These are phyloP conservation scores for Samia ricini DNA, from an alignment of 1,140 invertebrate genomes.

Conservation along the genomic window DNA sequence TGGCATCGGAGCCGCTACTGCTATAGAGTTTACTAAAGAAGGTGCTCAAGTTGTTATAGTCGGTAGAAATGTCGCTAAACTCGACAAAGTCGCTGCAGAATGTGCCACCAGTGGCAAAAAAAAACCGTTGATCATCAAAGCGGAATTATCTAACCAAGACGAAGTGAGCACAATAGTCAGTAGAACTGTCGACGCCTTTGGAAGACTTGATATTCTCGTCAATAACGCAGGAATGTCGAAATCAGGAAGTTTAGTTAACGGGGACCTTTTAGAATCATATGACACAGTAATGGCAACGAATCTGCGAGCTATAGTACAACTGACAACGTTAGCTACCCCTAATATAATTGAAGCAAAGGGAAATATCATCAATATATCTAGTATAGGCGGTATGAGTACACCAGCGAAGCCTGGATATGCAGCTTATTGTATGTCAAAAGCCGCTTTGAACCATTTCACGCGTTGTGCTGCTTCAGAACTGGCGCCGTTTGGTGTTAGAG, in stretches of 20 bases:
- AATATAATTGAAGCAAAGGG: conserved; percentile 10
- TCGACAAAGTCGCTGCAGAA: neutral
- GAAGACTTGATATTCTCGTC: neutral
- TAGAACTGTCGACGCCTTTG: neutral
- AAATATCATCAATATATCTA: conserved; percentile 9
- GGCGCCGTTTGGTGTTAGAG: conserved; percentile 81
- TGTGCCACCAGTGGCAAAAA: neutral
- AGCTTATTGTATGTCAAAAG: neutral
- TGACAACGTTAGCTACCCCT: conserved; percentile 13
- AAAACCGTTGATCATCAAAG: conserved; percentile 1
- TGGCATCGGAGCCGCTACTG: neutral
- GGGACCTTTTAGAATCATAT: conserved; percentile 81
- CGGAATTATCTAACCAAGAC: neutral
- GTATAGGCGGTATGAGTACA: neutral
- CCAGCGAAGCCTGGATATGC: neutral
- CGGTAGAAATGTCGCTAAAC: neutral
- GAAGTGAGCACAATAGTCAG: neutral
- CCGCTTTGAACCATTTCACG: conserved; percentile 84
- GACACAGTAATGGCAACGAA: conserved; percentile 82
- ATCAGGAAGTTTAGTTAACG: conserved; percentile 79
- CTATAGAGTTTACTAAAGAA: neutral
- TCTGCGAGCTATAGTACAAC: conserved; percentile 13
- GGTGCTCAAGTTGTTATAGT: neutral
- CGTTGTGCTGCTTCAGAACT: conserved; percentile 81
- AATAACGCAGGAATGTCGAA: too few relatives aligned